Evolutionary conservation across 2,797 vertebrate species (phyloP).

Genomic region (Ctenochaetus hawaiiensis): DNA sequence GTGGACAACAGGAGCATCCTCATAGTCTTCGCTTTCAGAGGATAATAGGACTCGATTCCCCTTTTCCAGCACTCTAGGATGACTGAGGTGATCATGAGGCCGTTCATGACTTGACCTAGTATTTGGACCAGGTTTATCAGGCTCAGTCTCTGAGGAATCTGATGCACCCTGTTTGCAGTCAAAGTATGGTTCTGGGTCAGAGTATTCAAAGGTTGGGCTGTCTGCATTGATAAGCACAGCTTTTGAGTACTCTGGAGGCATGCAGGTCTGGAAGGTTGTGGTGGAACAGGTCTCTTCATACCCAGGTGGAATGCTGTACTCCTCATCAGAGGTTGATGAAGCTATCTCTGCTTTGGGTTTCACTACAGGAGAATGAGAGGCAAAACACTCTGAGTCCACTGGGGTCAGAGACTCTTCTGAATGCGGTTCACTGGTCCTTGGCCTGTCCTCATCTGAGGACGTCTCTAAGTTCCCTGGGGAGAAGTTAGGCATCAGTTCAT

Average conservation of each 20-base stretch:
- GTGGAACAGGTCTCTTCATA: slow-evolving; percentile 38
- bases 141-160: slow-evolving; percentile 77
- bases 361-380: slow-evolving; percentile 29
- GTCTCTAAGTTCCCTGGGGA: slow-evolving; percentile 24
- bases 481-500: slow-evolving; percentile 53
- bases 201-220: slow-evolving; percentile 62
- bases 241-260: slow-evolving; percentile 40
- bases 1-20: slow-evolving; percentile 83
- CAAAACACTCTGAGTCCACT: slow-evolving; percentile 38
- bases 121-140: slow-evolving; percentile 48
- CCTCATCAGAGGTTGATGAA: slow-evolving; percentile 66
- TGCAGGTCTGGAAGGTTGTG: slow-evolving; percentile 4
- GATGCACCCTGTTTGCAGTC: slow-evolving; percentile 79
- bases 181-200: slow-evolving; percentile 79
- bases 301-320: slow-evolving; percentile 46
- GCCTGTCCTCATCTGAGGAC: slow-evolving; percentile 42
- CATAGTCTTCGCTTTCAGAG: slow-evolving; percentile 81
- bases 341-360: slow-evolving; percentile 42
- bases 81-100: slow-evolving; percentile 4
- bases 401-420: slow-evolving; percentile 55
- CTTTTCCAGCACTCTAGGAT: slow-evolving; percentile 27
- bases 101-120: slow-evolving; percentile 11
- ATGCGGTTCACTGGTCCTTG: slow-evolving; percentile 23
- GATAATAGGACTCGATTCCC: slow-evolving; percentile 55
- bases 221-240: slow-evolving; percentile 21